These are phyloP conservation scores for Drosophila buzzatii DNA, from an alignment of 2,888 invertebrate genomes.

Conservation along the genomic window DNA sequence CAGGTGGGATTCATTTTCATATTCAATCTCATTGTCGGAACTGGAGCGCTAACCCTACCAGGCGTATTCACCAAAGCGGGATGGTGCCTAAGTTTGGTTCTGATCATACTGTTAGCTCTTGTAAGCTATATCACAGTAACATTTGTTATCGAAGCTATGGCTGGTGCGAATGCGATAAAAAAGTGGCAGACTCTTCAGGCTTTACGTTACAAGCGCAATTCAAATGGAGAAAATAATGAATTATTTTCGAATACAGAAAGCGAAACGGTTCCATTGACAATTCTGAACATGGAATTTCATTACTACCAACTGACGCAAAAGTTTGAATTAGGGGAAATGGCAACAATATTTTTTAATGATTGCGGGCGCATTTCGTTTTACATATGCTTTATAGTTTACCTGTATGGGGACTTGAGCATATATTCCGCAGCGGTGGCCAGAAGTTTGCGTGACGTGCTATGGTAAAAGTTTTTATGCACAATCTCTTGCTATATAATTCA, in stretches of 20 bases:
- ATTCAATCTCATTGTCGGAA: conserved; percentile 99
- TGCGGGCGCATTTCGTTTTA: conserved; percentile 93
- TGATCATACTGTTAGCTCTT: conserved; percentile 92
- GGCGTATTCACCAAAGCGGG: conserved; percentile 96
- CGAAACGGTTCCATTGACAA: conserved; percentile 85
- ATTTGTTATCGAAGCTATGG: conserved; percentile 98
- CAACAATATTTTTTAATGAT: conserved; percentile 93
- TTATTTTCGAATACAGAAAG: conserved; percentile 52
- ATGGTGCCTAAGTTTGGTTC: conserved; percentile 93
- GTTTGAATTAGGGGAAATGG: conserved; percentile 96
- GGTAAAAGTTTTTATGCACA: conserved; percentile 86
- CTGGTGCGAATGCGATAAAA: conserved; percentile 95
- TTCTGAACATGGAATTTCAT: conserved; percentile 84
- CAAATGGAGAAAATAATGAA: conserved; percentile 41
- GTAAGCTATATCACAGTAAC: conserved; percentile 97
- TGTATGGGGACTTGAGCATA: conserved; percentile 98
- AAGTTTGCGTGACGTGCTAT: conserved; percentile 95
- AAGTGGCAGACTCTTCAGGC: conserved; percentile 90
- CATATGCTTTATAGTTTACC: conserved; percentile 93
- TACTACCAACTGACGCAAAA: conserved; percentile 89
- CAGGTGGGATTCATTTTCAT: conserved; percentile 97
- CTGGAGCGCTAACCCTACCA: conserved; percentile 97
- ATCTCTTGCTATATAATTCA: too few relatives aligned
- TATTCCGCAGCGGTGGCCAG: conserved; percentile 98
- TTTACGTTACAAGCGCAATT: conserved; percentile 86